phyloP scores from a whole-genome alignment of 2,113 vertebrate species.

The Emydura subglobosa region DNA sequence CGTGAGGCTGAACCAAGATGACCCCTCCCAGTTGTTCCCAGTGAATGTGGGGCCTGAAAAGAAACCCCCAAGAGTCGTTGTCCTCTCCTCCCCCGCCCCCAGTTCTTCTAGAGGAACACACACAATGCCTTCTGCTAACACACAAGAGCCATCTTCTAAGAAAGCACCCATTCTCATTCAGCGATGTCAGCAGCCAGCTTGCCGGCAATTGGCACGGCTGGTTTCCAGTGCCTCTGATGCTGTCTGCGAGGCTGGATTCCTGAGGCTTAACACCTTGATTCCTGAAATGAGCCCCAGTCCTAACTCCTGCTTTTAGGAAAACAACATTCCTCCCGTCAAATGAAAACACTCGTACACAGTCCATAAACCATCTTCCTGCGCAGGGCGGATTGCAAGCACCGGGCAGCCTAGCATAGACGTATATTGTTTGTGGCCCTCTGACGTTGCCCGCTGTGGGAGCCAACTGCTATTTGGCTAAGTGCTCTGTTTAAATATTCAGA shows the following conservation, averaged over 20 bases:
- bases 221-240: conserved; percentile 27
- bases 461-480: conserved; percentile 61
- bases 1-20: conserved; percentile 8
- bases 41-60: conserved; percentile 19
- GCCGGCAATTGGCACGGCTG: conserved; percentile 45
- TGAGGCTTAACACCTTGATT: conserved; percentile 80
- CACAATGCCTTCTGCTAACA: conserved; percentile 42
- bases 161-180: conserved; percentile 31
- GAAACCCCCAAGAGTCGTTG: not conserved
- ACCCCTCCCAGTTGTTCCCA: conserved; percentile 14
- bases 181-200: conserved; percentile 59
- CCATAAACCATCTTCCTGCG: conserved; percentile 79
- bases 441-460: conserved; percentile 30
- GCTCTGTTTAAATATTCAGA: conserved; percentile 63
- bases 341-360: conserved; percentile 76
- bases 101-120: not conserved
- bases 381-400: not conserved
- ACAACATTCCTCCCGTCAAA: conserved; percentile 76
- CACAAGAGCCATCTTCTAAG: conserved; percentile 19
- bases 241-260: conserved; percentile 60
- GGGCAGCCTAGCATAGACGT: conserved; percentile 31
- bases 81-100: conserved; percentile 14
- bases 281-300: conserved; percentile 71
- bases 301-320: conserved; percentile 77
- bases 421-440: conserved; percentile 37